Evolutionary conservation across 2,888 invertebrate species (phyloP).

Genomic region (Yponomeuta plumbellus): DNA sequence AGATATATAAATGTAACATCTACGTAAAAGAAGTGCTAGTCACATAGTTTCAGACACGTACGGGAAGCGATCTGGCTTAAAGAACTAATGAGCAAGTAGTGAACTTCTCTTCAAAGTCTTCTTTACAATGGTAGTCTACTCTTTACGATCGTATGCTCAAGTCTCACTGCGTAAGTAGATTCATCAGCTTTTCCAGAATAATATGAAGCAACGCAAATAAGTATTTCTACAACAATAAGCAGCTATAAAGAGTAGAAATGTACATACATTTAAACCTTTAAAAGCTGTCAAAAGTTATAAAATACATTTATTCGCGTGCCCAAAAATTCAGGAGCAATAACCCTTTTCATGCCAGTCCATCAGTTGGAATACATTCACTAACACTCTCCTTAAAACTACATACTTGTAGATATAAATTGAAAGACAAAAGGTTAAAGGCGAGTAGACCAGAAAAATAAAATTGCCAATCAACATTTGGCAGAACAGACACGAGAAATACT

Average conservation of each 20-base stretch:
- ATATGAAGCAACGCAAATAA: background rate
- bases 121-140: background rate
- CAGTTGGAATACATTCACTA: background rate
- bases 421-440: background rate
- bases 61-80: no score
- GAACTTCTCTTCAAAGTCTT: background rate
- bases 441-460: background rate
- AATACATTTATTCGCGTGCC: background rate
- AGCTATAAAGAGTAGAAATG: background rate
- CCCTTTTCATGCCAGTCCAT: constrained; percentile 3
- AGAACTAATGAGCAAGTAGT: no score
- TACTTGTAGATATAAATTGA: background rate
- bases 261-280: background rate
- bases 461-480: no score
- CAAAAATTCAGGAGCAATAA: constrained; percentile 4
- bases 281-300: background rate
- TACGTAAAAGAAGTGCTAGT: no score
- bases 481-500: background rate
- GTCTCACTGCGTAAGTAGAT: background rate
- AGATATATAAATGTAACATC: no score
- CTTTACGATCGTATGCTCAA: background rate
- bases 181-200: background rate
- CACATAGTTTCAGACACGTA: no score
- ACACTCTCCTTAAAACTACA: background rate
- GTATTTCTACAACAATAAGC: background rate